A percentile compares a stretch with the other conserved stretches of the same genome.
Evolutionary conservation across 2,888 invertebrate genomes (phyloP).

Genomic region (Tenodera sinensis): DNA sequence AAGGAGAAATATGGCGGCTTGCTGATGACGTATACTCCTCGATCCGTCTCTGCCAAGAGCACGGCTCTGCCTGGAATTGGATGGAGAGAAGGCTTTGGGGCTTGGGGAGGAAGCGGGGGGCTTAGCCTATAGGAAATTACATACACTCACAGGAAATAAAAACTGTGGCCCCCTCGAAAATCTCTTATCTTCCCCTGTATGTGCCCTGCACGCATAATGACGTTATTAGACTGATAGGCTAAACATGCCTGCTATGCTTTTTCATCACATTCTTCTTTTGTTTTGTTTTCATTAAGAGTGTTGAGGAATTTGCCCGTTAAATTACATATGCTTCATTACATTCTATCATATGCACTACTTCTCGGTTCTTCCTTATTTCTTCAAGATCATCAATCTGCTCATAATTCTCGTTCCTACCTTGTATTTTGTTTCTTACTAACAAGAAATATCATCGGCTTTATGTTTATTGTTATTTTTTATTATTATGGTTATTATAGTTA

Average conservation of each 20-base stretch:
- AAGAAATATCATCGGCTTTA: too few relatives aligned
- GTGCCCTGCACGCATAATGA: not conserved
- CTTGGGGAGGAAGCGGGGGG: constrained; percentile 40
- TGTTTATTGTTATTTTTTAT: too few relatives aligned
- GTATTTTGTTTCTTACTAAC: too few relatives aligned
- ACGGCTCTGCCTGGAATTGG: constrained; percentile 47
- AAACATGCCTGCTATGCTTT: not conserved
- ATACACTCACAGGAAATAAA: constrained; percentile 43
- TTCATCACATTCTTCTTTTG: not conserved
- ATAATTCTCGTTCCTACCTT: too few relatives aligned
- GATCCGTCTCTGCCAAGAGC: constrained; percentile 65
- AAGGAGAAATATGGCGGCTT: constrained; percentile 30
- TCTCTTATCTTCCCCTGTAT: not conserved
- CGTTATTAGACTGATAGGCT: not conserved
- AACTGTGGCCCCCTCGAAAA: not conserved
- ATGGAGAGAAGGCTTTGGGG: constrained; percentile 38
- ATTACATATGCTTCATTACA: not conserved
- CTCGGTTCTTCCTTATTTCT: not conserved
- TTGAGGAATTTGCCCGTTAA: not conserved
- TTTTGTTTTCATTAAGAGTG: not conserved
- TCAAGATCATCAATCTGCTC: not conserved
- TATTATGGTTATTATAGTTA: too few relatives aligned
- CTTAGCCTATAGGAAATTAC: constrained; percentile 51
- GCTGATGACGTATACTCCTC: constrained; percentile 63
- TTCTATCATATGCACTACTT: not conserved